Conservation (phyloP, 2,888 invertebrate genomes). For the Thereva nobilitata region DNA sequence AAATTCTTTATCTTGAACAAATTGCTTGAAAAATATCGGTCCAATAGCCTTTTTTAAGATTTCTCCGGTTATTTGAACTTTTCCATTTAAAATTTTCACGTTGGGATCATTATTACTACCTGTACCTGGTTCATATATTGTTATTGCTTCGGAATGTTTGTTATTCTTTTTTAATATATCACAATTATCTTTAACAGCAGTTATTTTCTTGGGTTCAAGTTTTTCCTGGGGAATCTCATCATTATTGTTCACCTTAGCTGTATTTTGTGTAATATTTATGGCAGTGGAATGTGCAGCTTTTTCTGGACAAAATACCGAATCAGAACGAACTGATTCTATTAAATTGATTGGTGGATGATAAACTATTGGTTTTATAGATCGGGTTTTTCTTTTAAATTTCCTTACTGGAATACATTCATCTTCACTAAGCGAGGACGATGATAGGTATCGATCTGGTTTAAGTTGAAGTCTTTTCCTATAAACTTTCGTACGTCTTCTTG, state of each 20-base stretch:
- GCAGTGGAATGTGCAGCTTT: conserved; percentile 29
- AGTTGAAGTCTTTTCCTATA: too few relatives aligned
- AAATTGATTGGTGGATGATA: neutral
- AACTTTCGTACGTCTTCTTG: too few relatives aligned
- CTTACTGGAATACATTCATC: neutral
- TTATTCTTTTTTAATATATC: neutral
- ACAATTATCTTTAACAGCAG: neutral
- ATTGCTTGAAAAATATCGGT: conserved; percentile 15
- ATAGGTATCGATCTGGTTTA: too few relatives aligned
- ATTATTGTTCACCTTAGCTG: neutral
- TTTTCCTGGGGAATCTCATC: neutral
- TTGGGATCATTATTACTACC: neutral
- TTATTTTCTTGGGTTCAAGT: neutral
- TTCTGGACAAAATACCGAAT: neutral
- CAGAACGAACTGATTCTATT: neutral
- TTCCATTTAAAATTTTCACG: conserved; percentile 7
- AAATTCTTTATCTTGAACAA: conserved; percentile 21
- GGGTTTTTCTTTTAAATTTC: neutral
- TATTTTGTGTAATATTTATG: neutral
- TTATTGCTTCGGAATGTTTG: neutral
- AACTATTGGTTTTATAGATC: neutral
- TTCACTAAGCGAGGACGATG: neutral
- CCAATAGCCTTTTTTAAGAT: conserved; percentile 20
- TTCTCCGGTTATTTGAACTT: conserved; percentile 15
- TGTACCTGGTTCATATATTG: conserved; percentile 1